Conservation (phyloP, 2,113 vertebrate species). For the Onychostruthus taczanowskii region DNA sequence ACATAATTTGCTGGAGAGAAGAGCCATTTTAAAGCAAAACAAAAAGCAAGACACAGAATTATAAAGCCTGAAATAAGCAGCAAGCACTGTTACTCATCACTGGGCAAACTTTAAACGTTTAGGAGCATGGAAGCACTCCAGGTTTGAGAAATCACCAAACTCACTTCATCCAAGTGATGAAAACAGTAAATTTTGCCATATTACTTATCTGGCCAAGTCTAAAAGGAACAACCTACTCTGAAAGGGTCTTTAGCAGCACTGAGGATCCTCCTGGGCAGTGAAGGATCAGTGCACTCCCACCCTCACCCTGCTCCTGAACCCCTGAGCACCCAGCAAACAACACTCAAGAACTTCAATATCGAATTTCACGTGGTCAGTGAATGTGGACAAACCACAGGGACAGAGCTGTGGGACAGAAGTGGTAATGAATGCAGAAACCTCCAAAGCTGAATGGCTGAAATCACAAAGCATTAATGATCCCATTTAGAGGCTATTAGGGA, state of each 20-base stretch:
- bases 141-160: neutral
- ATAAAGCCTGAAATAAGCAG: neutral
- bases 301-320: neutral
- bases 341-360: neutral
- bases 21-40: neutral
- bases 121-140: neutral
- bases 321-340: neutral
- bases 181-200: neutral
- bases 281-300: neutral
- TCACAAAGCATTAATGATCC: constrained; percentile 58
- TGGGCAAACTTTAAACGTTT: neutral
- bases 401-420: neutral
- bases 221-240: neutral
- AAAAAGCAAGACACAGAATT: neutral
- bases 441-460: constrained; percentile 28
- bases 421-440: constrained; percentile 45
- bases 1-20: neutral
- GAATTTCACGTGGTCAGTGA: neutral
- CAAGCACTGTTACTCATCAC: neutral
- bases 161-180: neutral
- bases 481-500: constrained; percentile 45
- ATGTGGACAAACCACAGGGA: neutral
- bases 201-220: neutral
- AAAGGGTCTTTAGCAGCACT: neutral
- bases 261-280: neutral